Evolutionary conservation across 2,888 invertebrate species (phyloP).

Genomic region (Pyrrhia umbra): DNA sequence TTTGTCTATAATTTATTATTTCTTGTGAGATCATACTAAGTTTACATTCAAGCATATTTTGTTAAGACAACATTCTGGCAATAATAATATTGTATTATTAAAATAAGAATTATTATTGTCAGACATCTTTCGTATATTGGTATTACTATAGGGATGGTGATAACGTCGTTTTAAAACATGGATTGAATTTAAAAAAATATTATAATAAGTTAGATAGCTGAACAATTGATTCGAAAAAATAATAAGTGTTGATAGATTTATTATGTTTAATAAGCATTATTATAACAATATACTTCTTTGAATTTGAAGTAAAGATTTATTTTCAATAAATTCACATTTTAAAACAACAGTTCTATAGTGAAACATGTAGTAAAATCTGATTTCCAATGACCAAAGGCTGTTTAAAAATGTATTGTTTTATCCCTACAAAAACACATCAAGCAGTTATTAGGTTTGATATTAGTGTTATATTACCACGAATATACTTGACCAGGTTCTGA

Average conservation of each 20-base stretch:
- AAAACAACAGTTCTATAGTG: slow-evolving; percentile 32
- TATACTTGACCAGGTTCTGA: slow-evolving; percentile 52
- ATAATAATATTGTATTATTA: slow-evolving; percentile 44
- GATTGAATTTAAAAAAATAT: not conserved
- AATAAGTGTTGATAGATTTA: no score
- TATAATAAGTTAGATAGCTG: not conserved
- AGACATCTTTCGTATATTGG: slow-evolving; percentile 32
- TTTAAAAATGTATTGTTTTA: slow-evolving; percentile 38
- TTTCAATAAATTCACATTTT: slow-evolving; percentile 18
- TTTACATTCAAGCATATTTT: slow-evolving; percentile 45
- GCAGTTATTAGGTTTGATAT: slow-evolving; percentile 53
- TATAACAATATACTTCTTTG: not conserved
- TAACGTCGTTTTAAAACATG: slow-evolving; percentile 36
- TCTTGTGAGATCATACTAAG: slow-evolving; percentile 62
- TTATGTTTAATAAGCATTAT: not conserved
- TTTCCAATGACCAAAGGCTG: slow-evolving; percentile 46
- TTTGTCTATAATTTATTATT: slow-evolving; percentile 31
- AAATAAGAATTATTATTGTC: slow-evolving; percentile 47
- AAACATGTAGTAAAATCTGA: slow-evolving; percentile 27
- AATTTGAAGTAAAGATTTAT: not conserved
- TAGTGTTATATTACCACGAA: slow-evolving; percentile 36
- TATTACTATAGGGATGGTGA: slow-evolving; percentile 29
- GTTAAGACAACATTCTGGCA: slow-evolving; percentile 32
- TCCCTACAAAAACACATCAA: slow-evolving; percentile 56
- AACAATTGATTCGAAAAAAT: not conserved